Percentiles rank a stretch among this genome's conserved stretches.
Conservation (phyloP, 1,140 invertebrate genomes). For the Heliconius nattereri region DNA sequence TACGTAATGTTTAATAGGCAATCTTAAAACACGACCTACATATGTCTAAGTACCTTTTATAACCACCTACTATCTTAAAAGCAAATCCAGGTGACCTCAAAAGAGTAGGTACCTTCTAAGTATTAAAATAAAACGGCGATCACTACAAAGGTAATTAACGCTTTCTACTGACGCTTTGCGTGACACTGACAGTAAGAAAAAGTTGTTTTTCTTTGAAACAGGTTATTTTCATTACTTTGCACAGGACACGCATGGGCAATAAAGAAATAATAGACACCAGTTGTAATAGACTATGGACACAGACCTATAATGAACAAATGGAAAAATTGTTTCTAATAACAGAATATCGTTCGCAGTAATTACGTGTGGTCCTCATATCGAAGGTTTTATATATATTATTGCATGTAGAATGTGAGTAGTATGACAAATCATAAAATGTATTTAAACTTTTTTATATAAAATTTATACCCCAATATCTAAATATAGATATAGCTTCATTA, state of each 20-base stretch:
- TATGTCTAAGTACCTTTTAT: neutral
- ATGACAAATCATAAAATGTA: too few species aligned
- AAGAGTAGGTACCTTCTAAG: neutral
- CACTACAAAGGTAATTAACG: constrained; percentile 26
- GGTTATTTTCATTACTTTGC: constrained; percentile 14
- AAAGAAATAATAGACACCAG: constrained; percentile 4
- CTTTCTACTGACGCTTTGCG: constrained; percentile 4
- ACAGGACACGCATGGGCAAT: constrained; percentile 5
- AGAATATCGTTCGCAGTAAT: constrained; percentile 4
- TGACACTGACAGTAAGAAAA: constrained; percentile 12
- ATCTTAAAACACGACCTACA: neutral
- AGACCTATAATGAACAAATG: constrained; percentile 7
- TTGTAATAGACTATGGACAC: constrained; percentile 1
- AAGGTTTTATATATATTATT: neutral
- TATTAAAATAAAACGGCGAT: constrained; percentile 19
- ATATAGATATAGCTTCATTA: too few species aligned
- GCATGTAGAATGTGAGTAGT: neutral
- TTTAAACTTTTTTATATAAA: too few species aligned
- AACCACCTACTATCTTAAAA: neutral
- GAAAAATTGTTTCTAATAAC: constrained; percentile 8
- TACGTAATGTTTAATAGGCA: too few species aligned
- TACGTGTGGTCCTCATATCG: neutral
- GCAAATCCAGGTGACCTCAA: neutral
- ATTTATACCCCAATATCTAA: too few species aligned
- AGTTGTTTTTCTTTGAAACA: constrained; percentile 15